Base-by-base conservation (phyloP, 1,140 invertebrate species). In the Zaprionus camerounensis region DNA sequence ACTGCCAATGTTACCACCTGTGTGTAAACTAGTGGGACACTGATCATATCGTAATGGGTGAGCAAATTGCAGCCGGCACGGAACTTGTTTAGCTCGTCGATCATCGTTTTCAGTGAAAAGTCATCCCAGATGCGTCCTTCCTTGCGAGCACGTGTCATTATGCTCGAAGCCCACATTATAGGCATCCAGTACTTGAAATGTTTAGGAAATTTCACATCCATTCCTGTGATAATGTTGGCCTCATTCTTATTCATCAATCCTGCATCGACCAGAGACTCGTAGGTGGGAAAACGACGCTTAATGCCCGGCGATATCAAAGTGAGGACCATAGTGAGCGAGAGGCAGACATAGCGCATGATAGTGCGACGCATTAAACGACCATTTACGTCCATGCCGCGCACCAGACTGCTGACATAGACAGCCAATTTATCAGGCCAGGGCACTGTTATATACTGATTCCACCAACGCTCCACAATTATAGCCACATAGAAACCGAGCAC, bases 111-210 rank as follows among this genome's bases (percentile, higher is more conserved):
- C 0, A 98, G 96, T 1, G 97, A 97, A 87, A 98, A 98, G 93
- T 99, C 98, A 81, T 98, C 97, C 57, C 97, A 95, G 80, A 99
- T 98, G 80, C 97, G 94, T 1, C 97, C 97, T 93, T 99, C 98
- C 91, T 97, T 97, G 3, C 98, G 94, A 26, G 96, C 97, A 38
- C 96, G 94, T 0, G 97, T 97, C 28, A 98, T 96, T 63, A 99
- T 97, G 91, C 96, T 97, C 5, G 97, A 96, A 1, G 97, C 97
- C 98, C 98, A 99, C 22, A 98, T 96, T 51, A 99, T 96, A 28
- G 98, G 98, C 87, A 99, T 95, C 97, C 98, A 99, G 92, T 98
- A 98, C 91, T 98, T 99, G 28, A 97, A 96, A 71, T 97, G 96
- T 56, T 97, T 95, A 1, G 97, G 96, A 82, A 96, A 97, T 91